Base-by-base conservation (phyloP, 2,797 vertebrate species). In the Trematomus bernacchii region DNA sequence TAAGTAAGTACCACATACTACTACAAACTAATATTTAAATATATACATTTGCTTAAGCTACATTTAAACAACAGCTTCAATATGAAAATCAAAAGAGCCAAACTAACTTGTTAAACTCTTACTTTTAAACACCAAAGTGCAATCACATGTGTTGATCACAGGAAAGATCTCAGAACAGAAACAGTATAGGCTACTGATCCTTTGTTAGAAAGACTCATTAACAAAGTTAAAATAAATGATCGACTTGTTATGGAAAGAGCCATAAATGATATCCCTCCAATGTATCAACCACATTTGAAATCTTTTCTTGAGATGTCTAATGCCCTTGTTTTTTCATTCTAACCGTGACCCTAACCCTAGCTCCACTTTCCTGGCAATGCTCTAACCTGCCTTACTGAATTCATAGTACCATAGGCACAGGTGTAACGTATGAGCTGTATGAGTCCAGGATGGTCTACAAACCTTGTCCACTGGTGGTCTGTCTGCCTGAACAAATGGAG, bases 381-480 rank as follows among this genome's bases (percentile, higher is more conserved):
- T 37, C 33, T 37, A 37, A 37, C 33, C 33, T 37, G 33, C 33
- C 8, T 37, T 37, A 53, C 23, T 53, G 53, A 33, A 55, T 55
- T 55, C 4, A 2, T 9, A 55, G 23, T 27, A 27, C 27, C n/a
- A n/a, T n/a, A n/a, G n/a, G n/a, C n/a, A n/a, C n/a, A n/a, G n/a
- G n/a, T n/a, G 33, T 33, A 33, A 33, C 7, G 33, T 21, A 43
- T 33, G 7, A 27, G 44, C 16, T 37, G 7, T 21, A 43, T 33
- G 7, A 27, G 44, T 19, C 33, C 10, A 44, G 5, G 60, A 42
- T 19, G n/a, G 65, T 54, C 4, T 10, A 27, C 89, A 62, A 7
- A 96, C 95, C 94, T 95, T 95, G 79, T 95, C 94, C 0, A 93
- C 55, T 18, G 83, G 58, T 2, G 87, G 7, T 83, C 78, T 91